Percentiles rank a stretch among this genome's conserved stretches.
phyloP scores from a whole-genome alignment of 2,888 invertebrate genomes.

The Harmothoe impar region DNA sequence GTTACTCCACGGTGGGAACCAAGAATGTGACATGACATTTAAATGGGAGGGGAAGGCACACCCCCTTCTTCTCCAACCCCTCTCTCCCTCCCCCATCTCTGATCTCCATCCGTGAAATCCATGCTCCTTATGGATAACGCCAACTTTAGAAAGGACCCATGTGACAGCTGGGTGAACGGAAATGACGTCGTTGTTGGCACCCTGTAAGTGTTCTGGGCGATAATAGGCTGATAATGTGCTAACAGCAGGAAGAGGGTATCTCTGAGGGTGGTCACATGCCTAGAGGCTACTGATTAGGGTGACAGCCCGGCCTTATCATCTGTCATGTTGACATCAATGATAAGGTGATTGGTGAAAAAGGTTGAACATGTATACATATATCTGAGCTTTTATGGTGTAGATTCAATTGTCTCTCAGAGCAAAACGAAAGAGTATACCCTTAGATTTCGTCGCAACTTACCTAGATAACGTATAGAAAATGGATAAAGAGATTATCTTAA shows the following conservation, averaged over 20 bases:
- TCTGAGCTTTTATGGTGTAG: too few relatives aligned
- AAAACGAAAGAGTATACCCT: too few relatives aligned
- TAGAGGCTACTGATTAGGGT: too few relatives aligned
- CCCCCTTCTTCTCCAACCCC: too few relatives aligned
- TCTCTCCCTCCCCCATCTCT: neutral
- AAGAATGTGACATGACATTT: neutral
- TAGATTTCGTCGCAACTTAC: too few relatives aligned
- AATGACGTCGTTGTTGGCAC: neutral
- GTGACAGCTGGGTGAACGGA: neutral
- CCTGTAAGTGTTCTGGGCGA: neutral
- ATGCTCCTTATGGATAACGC: neutral
- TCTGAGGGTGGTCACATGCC: neutral
- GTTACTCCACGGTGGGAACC: neutral
- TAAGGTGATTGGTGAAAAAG: too few relatives aligned
- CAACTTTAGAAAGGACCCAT: neutral
- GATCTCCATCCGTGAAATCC: slow-evolving; percentile 7
- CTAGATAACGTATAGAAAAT: too few relatives aligned
- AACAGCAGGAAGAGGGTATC: neutral
- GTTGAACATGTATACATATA: too few relatives aligned
- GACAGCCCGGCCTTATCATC: too few relatives aligned
- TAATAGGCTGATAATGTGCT: neutral
- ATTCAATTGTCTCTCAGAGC: too few relatives aligned
- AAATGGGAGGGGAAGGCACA: neutral
- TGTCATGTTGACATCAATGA: too few relatives aligned
- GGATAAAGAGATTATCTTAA: too few relatives aligned